These are phyloP conservation scores for Crotalus horridus DNA, from an alignment of 2,113 vertebrate species.

Conservation along the genomic window DNA sequence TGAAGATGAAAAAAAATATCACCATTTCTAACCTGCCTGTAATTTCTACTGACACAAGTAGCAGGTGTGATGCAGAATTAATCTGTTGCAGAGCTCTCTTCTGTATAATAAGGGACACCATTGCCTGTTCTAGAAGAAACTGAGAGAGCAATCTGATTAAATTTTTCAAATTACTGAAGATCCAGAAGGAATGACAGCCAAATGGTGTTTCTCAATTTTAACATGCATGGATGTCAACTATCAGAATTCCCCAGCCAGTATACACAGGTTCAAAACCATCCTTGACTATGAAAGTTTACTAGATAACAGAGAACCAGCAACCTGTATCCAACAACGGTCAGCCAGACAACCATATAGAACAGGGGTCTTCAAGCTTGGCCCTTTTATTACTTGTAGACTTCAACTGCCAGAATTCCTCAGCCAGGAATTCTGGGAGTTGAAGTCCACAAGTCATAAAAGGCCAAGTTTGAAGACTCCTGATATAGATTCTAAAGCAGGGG, in stretches of 20 bases:
- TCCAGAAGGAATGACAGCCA: neutral
- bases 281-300: neutral
- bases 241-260: neutral
- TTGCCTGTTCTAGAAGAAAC: neutral
- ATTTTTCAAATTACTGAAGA: neutral
- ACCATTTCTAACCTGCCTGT: neutral
- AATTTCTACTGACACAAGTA: neutral
- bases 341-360: neutral
- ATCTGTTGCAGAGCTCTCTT: neutral
- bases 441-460: too few relatives aligned
- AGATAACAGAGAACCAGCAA: neutral
- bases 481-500: neutral
- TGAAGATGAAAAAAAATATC: neutral
- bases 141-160: neutral
- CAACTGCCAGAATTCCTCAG: too few relatives aligned
- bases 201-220: neutral
- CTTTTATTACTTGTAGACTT: too few relatives aligned
- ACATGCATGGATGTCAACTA: neutral
- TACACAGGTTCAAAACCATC: neutral
- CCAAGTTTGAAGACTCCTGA: too few relatives aligned
- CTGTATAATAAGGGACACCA: neutral
- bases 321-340: too few relatives aligned
- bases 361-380: too few relatives aligned
- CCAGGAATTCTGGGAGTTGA: too few relatives aligned
- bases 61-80: conserved; percentile 24